A percentile compares a stretch with the other conserved stretches of the same genome.
These are phyloP conservation scores for Pristionchus exspectatus DNA, from an alignment of 2,888 invertebrate genomes.

Conservation along the genomic window DNA sequence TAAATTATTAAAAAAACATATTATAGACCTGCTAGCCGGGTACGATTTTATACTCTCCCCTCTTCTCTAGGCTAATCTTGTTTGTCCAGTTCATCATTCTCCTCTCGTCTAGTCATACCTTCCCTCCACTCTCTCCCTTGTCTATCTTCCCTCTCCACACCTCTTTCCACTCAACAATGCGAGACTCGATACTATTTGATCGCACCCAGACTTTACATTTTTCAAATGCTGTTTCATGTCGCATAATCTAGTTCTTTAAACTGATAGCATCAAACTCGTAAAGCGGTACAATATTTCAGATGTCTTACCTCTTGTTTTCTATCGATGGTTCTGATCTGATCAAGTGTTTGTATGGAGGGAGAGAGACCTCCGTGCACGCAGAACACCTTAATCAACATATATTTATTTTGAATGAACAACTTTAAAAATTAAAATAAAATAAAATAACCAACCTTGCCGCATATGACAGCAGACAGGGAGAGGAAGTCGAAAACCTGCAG, in stretches of 20 bases:
- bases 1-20: too few species aligned
- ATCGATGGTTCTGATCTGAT: conserved; percentile 98
- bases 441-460: conserved; percentile 66
- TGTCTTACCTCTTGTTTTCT: conserved; percentile 90
- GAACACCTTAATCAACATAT: conserved; percentile 86
- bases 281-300: too few species aligned
- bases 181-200: not conserved
- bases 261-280: not conserved
- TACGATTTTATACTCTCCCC: not conserved
- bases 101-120: not conserved
- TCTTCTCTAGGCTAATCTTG: not conserved
- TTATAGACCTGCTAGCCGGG: too few species aligned
- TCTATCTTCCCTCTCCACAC: not conserved
- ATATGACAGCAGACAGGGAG: conserved; percentile 76
- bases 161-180: not conserved
- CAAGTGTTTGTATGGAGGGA: conserved; percentile 97
- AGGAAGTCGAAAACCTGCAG: conserved; percentile 60
- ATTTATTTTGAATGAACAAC: conserved; percentile 12
- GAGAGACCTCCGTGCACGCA: conserved; percentile 99
- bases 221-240: too few species aligned
- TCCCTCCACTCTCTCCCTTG: not conserved
- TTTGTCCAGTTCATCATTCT: not conserved
- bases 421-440: not conserved
- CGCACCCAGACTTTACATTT: not conserved
- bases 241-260: too few species aligned